Evolutionary conservation across 2,797 vertebrate genomes (phyloP), one percentile per base, ranked within the genome.

Genomic region (Myripristis murdjan): DNA sequence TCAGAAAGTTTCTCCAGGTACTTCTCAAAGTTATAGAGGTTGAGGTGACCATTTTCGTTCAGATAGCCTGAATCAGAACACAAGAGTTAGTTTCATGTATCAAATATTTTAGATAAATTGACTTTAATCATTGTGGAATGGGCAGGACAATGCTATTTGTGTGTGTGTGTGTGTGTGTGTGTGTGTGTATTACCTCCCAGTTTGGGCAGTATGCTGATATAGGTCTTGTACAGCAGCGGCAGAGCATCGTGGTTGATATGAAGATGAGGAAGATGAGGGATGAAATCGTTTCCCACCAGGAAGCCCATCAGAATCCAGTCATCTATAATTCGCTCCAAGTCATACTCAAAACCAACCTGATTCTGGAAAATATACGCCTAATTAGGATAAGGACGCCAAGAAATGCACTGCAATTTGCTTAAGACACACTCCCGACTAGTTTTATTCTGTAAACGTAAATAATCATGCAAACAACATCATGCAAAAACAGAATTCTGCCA

Each of bases 261-360:
- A 70, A 99, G 96, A 92, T 99, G 94, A 94, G 98, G 98, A 92
- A 99, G 97, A 90, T 99, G 98, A 91, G 98, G 98, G 87, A 99
- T 99, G 94, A 99, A 99, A 93, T 99, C 98, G 85, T 99, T 99
- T 85, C 98, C 98, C 77, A 99, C 97, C 49, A 99, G 95, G 92
- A 99, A 99, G 76, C 98, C 98, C 98, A 99, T 99, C 87, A 99
- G 94, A 80, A 99, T 97, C 98, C 98, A 99, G 94, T 99, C 98
- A 65, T 99, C 98, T 92, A 99, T 98, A 92, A 99, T 95, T 82
- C 95, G 95, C 92, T 99, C 98, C 92, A 99, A 89, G 89, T 98
- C 96, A 79, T 98, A 99, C 66, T 95, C 91, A 76, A 97, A 96
- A 16, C 94, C 93, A 65, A 98, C 93, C 74, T 95, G 95, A 77